Base-by-base conservation (phyloP, 2,888 invertebrate species). In the Heliconius sara region DNA sequence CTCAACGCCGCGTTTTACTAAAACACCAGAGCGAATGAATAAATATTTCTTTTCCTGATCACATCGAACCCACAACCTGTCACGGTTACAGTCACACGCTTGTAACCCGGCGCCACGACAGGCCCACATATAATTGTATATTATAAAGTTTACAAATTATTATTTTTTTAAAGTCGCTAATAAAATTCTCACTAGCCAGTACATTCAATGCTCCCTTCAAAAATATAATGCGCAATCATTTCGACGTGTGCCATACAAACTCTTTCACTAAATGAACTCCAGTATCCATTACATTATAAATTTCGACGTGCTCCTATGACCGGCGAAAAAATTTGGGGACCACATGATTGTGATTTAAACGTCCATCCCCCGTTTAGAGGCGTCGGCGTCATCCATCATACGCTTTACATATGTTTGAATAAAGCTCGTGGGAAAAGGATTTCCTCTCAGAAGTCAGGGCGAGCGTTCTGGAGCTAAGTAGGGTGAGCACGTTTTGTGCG, bases 391-490 rank as follows among this genome's bases (percentile, higher is more conserved):
- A 95, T 95, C 95, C 94, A 95, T 95, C 95, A 95, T 94, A 93
- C 92, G 95, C 95, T 95, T 95, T 95, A 95, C 95, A 95, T 95
- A 95, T 95, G 95, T 95, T 95, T 95, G 94, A 94, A 93, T 95
- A 95, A 95, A 95, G 93, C 95, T 90, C 95, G 95, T 95, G 95
- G 95, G 95, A 95, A 95, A 95, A 94, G 94, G 94, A 95, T 93
- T 94, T 95, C 94, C 94, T 95, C 95, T 95, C 92, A 92, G 91
- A 92, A 95, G 94, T 94, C 93, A 93, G 92, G 90, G 91, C 91
- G 90, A 30, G 86, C 88, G 89, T 90, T 91, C 88, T 89, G 91
- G 90, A 87, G 88, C 88, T 87, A 68, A 81, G 82, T 90, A 88
- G 89, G 90, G 92, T 92, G 90, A 85, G 94, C 84, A 85, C 57